Conservation (phyloP, 2,797 vertebrate genomes). For the Gymnopithys bicolor region DNA sequence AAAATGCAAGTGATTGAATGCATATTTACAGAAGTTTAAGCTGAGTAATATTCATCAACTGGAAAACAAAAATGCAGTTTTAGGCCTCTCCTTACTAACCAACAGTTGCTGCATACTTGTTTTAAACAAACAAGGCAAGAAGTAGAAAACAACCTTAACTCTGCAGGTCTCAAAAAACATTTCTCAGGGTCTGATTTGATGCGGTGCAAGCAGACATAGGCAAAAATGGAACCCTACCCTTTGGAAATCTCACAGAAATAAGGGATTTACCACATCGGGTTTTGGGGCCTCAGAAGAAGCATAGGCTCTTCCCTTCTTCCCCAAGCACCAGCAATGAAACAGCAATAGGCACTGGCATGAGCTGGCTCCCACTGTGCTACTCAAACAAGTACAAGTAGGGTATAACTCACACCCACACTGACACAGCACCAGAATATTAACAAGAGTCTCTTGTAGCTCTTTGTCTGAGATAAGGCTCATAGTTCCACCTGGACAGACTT, state of each 20-base stretch:
- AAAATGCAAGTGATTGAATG: neutral
- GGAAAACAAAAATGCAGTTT: neutral
- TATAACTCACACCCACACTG: neutral
- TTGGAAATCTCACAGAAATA: neutral
- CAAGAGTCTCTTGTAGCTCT: neutral
- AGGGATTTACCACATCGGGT: neutral
- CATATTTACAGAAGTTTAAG: neutral
- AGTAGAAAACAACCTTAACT: neutral
- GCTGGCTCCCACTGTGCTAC: neutral
- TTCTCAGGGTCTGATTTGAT: neutral
- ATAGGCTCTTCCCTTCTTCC: rapidly evolving
- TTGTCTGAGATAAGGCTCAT: rapidly evolving
- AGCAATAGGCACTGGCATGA: neutral
- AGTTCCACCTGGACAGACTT: neutral
- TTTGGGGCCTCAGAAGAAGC: neutral
- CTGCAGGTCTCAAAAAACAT: neutral
- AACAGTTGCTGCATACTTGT: neutral
- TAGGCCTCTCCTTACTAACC: neutral
- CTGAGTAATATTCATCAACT: neutral
- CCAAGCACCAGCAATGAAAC: neutral
- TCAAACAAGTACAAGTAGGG: neutral
- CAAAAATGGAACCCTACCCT: neutral
- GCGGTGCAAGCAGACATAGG: rapidly evolving
- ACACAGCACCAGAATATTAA: neutral
- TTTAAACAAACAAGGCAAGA: neutral